phyloP scores from a whole-genome alignment of 2,888 invertebrate genomes.

The Exephanes ischioxanthus region DNA sequence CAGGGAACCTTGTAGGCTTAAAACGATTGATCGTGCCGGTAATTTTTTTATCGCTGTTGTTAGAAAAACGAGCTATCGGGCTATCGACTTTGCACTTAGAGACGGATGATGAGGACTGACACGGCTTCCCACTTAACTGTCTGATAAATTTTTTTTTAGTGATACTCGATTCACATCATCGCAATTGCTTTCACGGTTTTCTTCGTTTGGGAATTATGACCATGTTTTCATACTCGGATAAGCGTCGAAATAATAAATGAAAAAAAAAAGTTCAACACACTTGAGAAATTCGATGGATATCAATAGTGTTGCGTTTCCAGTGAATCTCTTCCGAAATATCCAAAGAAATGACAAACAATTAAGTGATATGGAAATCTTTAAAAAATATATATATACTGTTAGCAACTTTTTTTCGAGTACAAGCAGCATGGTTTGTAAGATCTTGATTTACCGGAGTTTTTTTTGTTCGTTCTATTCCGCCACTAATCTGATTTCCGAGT shows the following conservation, averaged over 20 bases:
- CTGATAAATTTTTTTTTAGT: not conserved
- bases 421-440: not conserved
- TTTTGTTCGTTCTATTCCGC: not conserved
- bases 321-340: not conserved
- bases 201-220: not conserved
- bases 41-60: constrained; percentile 13
- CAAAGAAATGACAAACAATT: not conserved
- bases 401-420: too few species aligned
- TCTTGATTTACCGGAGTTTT: not conserved
- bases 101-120: not conserved
- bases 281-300: not conserved
- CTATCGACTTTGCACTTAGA: not conserved
- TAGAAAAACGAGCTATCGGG: constrained; percentile 3
- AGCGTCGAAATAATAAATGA: not conserved
- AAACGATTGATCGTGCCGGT: constrained; percentile 52
- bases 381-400: too few species aligned
- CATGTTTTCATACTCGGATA: not conserved
- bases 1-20: constrained; percentile 9
- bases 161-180: constrained; percentile 13
- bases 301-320: constrained; percentile 1
- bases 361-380: not conserved
- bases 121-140: not conserved
- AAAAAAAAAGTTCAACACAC: not conserved
- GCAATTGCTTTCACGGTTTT: not conserved
- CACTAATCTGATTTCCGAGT: not conserved